Base-by-base conservation (phyloP, 2,797 vertebrate species). In the Dendrocincla tyrannina region DNA sequence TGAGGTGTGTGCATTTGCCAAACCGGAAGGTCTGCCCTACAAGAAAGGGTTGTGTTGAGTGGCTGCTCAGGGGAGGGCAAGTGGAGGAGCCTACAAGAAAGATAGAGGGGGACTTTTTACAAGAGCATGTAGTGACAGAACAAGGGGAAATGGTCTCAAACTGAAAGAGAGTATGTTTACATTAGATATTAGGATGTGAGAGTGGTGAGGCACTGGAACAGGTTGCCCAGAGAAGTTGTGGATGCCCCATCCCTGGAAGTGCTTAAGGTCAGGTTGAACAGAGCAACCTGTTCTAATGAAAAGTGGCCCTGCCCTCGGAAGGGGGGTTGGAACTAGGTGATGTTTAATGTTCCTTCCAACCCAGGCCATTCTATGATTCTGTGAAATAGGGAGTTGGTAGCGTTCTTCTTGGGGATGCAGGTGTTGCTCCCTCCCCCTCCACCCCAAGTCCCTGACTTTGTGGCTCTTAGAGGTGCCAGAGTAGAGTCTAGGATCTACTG, bases 401-500 rank as follows among this genome's bases (percentile, higher is more conserved):
- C 52, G 12, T 35, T 92, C 5, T 30, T 33, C 17, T 0, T 16
- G 12, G 19, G 56, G 20, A 6, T 16, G 13, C 30, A 6, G 11
- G 17, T 64, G 25, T 3, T 15, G 6, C 28, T 3, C 18, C 18
- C 46, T 66, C 24, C 14, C 14, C 1, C 0, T 53, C 0, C 1
- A 1, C 28, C 16, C 30, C 13, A 18, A 1, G 10, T 55, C 17
- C 25, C 8, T 37, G 24, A 17, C 7, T 56, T n/a, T 0, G 0
- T 30, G 68, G 24, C 39, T 84, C 27, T 56, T 72, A 7, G 13
- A 47, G 37, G 10, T 92, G 50, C 27, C 42, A 23, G 53, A 28
- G 35, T 28, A 25, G 44, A 50, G 11, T 32, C 32, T 28, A 24
- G 32, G 32, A 53, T 41, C 41, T 42, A 1, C 35, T 81, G n/a